These are phyloP conservation scores for Haplochromis burtoni DNA, from an alignment of 2,113 vertebrate genomes.

Conservation along the genomic window DNA sequence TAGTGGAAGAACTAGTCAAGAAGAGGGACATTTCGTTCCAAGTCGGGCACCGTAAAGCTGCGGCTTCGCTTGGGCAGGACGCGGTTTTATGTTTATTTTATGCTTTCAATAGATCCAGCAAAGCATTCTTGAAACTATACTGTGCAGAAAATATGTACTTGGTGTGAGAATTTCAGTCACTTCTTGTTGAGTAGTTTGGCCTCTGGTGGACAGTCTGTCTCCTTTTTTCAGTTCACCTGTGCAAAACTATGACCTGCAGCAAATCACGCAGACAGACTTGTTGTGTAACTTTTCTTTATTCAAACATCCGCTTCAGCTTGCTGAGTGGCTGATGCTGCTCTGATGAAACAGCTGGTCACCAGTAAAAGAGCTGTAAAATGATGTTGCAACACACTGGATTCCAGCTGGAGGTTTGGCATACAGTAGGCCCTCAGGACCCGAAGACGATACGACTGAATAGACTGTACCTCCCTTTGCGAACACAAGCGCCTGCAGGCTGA, in stretches of 20 bases:
- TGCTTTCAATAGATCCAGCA: background rate
- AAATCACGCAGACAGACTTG: background rate
- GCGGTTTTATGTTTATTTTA: background rate
- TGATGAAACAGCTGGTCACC: constrained; percentile 17
- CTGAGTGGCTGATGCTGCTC: background rate
- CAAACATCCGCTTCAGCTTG: background rate
- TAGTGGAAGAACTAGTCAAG: background rate
- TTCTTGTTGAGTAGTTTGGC: background rate
- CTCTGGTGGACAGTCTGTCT: background rate
- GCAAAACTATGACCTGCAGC: background rate
- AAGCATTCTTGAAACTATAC: background rate
- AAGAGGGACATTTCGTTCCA: background rate
- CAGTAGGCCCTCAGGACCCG: background rate
- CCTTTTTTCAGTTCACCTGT: background rate
- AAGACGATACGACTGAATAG: constrained; percentile 20
- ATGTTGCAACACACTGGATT: constrained; percentile 44
- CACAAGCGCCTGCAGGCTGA: background rate
- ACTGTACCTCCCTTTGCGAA: background rate
- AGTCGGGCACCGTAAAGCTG: background rate
- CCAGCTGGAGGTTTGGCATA: background rate
- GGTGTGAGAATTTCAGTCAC: background rate
- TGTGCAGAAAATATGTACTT: background rate
- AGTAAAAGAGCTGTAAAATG: background rate
- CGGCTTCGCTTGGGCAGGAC: background rate
- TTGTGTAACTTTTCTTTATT: background rate